These are phyloP conservation scores for Blera fallax DNA, from an alignment of 2,888 invertebrate species.

Conservation along the genomic window DNA sequence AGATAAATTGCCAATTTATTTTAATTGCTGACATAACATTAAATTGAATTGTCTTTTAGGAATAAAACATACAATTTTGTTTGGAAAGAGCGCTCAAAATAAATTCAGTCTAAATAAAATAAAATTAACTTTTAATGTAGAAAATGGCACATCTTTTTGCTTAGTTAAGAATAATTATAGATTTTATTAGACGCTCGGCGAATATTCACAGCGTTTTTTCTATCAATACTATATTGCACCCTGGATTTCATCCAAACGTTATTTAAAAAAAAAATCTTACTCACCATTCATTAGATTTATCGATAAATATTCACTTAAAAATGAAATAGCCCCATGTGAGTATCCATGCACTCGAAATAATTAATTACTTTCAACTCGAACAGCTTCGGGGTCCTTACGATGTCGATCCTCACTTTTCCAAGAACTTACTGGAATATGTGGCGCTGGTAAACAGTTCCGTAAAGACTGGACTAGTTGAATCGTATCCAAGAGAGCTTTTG, in stretches of 20 bases:
- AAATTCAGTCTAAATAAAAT: conserved; percentile 57
- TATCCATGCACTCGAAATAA: not conserved
- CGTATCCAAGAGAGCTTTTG: conserved; percentile 90
- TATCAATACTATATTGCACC: conserved; percentile 61
- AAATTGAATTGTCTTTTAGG: conserved; percentile 28
- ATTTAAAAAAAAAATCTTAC: conserved; percentile 24
- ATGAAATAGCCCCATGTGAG: not conserved
- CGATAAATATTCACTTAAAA: conserved; percentile 27
- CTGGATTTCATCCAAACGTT: conserved; percentile 59
- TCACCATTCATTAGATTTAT: conserved; percentile 33
- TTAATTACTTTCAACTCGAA: conserved; percentile 61
- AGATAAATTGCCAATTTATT: conserved; percentile 62
- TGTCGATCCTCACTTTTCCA: conserved; percentile 94
- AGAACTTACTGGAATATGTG: conserved; percentile 93
- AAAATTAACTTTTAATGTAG: conserved; percentile 38
- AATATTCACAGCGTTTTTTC: conserved; percentile 54
- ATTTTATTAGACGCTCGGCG: conserved; percentile 50
- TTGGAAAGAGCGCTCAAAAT: conserved; percentile 21
- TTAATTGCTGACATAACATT: conserved; percentile 33
- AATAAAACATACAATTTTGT: conserved; percentile 17
- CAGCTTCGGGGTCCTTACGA: conserved; percentile 81
- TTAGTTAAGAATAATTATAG: conserved; percentile 24
- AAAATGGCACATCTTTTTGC: conserved; percentile 56
- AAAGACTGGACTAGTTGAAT: conserved; percentile 93
- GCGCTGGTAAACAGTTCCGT: conserved; percentile 92